phyloP scores from a whole-genome alignment of 2,797 vertebrate genomes.

The Sebastes hubbsi region DNA sequence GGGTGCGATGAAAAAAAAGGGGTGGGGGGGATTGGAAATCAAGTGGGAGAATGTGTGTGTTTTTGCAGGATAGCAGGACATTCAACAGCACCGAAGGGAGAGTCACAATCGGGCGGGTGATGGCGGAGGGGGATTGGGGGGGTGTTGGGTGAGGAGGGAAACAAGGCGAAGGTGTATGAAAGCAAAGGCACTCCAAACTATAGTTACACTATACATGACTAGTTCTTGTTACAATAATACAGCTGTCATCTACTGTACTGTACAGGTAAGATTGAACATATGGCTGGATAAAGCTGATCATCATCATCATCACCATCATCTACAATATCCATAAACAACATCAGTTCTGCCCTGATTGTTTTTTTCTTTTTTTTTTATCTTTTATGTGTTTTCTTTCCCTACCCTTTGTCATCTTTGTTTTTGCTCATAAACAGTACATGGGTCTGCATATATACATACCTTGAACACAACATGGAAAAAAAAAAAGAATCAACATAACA shows the following conservation, averaged over 20 bases:
- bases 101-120: slow-evolving; percentile 62
- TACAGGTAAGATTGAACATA: slow-evolving; percentile 98
- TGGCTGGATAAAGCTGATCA: slow-evolving; percentile 95
- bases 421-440: slow-evolving; percentile 98
- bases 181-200: slow-evolving; percentile 99
- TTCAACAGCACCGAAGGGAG: slow-evolving; percentile 85
- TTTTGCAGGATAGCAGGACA: slow-evolving; percentile 49
- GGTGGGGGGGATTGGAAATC: background rate
- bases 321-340: slow-evolving; percentile 94
- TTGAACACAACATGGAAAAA: slow-evolving; percentile 83
- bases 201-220: slow-evolving; percentile 99
- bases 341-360: slow-evolving; percentile 90
- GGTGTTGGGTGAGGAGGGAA: slow-evolving; percentile 61
- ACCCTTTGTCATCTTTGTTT: slow-evolving; percentile 84
- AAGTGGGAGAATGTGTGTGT: slow-evolving; percentile 16
- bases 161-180: slow-evolving; percentile 90
- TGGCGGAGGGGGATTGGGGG: background rate
- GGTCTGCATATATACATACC: slow-evolving; percentile 98
- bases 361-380: slow-evolving; percentile 77
- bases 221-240: slow-evolving; percentile 99
- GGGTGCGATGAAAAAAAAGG: slow-evolving; percentile 35
- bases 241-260: slow-evolving; percentile 98
- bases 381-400: slow-evolving; percentile 69
- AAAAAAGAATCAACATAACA: slow-evolving; percentile 60
- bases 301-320: slow-evolving; percentile 80